Conservation (phyloP, 2,888 invertebrate species). For the Eristalis pertinax region DNA sequence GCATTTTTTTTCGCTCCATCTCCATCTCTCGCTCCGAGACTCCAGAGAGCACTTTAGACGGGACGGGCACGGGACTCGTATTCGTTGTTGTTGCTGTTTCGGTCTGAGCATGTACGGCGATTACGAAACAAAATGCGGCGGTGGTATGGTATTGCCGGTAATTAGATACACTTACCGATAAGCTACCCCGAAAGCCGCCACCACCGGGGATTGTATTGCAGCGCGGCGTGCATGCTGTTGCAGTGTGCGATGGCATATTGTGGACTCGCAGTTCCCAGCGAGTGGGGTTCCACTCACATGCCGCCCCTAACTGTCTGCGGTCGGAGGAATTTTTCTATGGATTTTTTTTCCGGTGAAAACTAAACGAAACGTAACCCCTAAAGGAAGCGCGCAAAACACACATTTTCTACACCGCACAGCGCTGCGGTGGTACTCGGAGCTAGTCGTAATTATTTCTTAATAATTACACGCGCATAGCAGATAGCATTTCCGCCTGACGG, state of each 20-base stretch:
- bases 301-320: slow-evolving; percentile 53
- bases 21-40: slow-evolving; percentile 14
- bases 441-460: slow-evolving; percentile 57
- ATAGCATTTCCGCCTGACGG: slow-evolving; percentile 18
- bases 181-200: slow-evolving; percentile 55
- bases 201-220: slow-evolving; percentile 19
- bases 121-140: slow-evolving; percentile 51
- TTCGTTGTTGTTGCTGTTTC: neutral
- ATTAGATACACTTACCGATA: slow-evolving; percentile 53
- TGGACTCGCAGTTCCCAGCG: slow-evolving; percentile 47
- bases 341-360: slow-evolving; percentile 65
- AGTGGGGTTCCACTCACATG: neutral
- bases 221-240: neutral
- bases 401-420: slow-evolving; percentile 55
- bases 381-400: slow-evolving; percentile 26
- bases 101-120: neutral
- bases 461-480: slow-evolving; percentile 50
- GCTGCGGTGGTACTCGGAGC: slow-evolving; percentile 25
- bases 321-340: slow-evolving; percentile 37
- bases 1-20: slow-evolving; percentile 22
- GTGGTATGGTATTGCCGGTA: slow-evolving; percentile 20
- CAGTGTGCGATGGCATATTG: neutral
- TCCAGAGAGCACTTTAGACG: slow-evolving; percentile 14
- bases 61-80: neutral
- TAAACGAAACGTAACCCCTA: slow-evolving; percentile 38